Conservation (phyloP, 2,888 invertebrate genomes). For the Diachrysia chrysitis region DNA sequence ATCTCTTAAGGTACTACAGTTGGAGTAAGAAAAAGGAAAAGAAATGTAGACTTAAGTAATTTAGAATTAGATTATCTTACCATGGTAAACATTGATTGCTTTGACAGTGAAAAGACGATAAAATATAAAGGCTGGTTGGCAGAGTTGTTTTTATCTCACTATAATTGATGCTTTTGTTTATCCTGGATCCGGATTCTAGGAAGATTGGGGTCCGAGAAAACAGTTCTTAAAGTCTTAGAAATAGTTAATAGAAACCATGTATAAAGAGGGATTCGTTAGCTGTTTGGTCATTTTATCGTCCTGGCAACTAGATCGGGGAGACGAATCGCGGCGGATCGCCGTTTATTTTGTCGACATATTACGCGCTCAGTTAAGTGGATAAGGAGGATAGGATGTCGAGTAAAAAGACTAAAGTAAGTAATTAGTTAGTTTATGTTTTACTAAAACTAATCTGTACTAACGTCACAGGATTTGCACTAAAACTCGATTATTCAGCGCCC, state of each 20-base stretch:
- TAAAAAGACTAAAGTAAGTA: too few species aligned
- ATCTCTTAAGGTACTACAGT: neutral
- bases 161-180: slow-evolving; percentile 21
- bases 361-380: slow-evolving; percentile 65
- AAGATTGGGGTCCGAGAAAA: slow-evolving; percentile 13
- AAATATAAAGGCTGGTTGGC: neutral
- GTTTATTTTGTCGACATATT: slow-evolving; percentile 70
- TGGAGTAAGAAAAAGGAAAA: neutral
- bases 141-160: slow-evolving; percentile 8
- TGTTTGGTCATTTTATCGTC: slow-evolving; percentile 52
- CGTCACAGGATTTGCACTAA: slow-evolving; percentile 36
- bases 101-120: neutral
- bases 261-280: slow-evolving; percentile 49
- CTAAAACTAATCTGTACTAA: slow-evolving; percentile 62
- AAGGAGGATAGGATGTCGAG: slow-evolving; percentile 66
- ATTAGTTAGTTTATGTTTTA: slow-evolving; percentile 65
- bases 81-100: neutral
- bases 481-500: slow-evolving; percentile 33
- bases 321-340: slow-evolving; percentile 61
- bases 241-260: slow-evolving; percentile 40
- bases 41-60: neutral
- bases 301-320: slow-evolving; percentile 54
- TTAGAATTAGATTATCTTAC: neutral
- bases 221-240: slow-evolving; percentile 41
- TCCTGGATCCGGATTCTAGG: slow-evolving; percentile 10